Conservation (phyloP, 1,140 invertebrate genomes). For the Conus betulinus region DNA sequence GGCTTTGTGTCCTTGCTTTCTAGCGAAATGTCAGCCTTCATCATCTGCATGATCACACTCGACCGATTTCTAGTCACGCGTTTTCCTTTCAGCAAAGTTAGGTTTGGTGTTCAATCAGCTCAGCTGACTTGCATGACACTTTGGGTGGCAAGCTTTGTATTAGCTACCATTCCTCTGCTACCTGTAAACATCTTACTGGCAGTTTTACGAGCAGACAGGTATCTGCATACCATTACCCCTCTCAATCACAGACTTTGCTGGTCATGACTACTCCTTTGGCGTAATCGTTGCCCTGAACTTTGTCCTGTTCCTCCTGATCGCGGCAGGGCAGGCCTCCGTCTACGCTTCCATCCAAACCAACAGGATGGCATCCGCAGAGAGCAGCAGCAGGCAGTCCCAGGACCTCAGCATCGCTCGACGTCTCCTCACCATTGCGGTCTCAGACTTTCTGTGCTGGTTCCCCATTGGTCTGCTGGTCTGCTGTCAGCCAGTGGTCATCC, state of each 20-base stretch:
- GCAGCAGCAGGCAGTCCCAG: conserved; percentile 12
- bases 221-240: conserved; percentile 55
- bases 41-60: conserved; percentile 51
- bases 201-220: conserved; percentile 51
- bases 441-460: conserved; percentile 43
- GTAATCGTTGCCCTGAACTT: conserved; percentile 53
- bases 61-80: conserved; percentile 59
- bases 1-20: conserved; percentile 63
- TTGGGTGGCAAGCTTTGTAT: conserved; percentile 34
- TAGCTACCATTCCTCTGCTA: conserved; percentile 43
- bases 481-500: conserved; percentile 40
- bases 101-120: conserved; percentile 35
- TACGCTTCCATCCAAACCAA: conserved; percentile 36
- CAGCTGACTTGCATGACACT: background rate
- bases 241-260: conserved; percentile 25
- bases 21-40: conserved; percentile 41
- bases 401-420: conserved; percentile 45
- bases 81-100: conserved; percentile 53
- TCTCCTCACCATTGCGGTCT: conserved; percentile 38
- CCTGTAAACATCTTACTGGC: conserved; percentile 22
- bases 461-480: conserved; percentile 40
- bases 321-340: conserved; percentile 46
- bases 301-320: conserved; percentile 45
- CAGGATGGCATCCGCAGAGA: background rate
- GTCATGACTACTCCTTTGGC: conserved; percentile 47